phyloP scores from a whole-genome alignment of 1,140 invertebrate species.

The Lepidurus apus region DNA sequence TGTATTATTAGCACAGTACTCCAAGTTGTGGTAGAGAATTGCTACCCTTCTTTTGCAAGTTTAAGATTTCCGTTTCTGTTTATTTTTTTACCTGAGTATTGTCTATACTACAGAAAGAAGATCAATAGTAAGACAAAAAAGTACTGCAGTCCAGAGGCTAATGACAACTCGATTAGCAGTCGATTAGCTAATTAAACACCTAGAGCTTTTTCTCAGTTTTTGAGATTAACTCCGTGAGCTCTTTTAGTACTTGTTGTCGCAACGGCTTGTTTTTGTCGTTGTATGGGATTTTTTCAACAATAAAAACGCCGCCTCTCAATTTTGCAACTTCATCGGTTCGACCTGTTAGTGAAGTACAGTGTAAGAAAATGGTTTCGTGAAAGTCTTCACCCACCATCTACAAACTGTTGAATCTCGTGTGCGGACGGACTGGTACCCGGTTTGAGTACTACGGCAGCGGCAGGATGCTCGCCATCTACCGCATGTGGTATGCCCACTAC shows the following conservation, averaged over 20 bases:
- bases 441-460: conserved; percentile 36
- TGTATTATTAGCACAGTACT: too few species aligned
- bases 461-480: conserved; percentile 46
- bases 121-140: too few species aligned
- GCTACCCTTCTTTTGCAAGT: too few species aligned
- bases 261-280: conserved; percentile 6
- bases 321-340: neutral
- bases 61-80: too few species aligned
- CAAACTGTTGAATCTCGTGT: conserved; percentile 34
- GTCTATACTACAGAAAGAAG: too few species aligned
- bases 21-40: too few species aligned
- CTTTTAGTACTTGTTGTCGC: neutral
- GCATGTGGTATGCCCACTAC: conserved; percentile 49
- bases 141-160: too few species aligned
- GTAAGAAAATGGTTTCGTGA: neutral
- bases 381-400: conserved; percentile 29
- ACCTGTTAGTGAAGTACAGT: neutral
- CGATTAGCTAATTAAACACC: too few species aligned
- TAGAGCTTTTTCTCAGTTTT: too few species aligned
- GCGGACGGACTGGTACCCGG: conserved; percentile 26
- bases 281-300: conserved; percentile 27
- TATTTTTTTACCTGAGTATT: too few species aligned
- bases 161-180: too few species aligned
- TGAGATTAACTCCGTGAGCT: neutral
- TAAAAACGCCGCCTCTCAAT: conserved; percentile 24